These are phyloP conservation scores for Salticus scenicus DNA, from an alignment of 2,888 invertebrate genomes.

Conservation along the genomic window DNA sequence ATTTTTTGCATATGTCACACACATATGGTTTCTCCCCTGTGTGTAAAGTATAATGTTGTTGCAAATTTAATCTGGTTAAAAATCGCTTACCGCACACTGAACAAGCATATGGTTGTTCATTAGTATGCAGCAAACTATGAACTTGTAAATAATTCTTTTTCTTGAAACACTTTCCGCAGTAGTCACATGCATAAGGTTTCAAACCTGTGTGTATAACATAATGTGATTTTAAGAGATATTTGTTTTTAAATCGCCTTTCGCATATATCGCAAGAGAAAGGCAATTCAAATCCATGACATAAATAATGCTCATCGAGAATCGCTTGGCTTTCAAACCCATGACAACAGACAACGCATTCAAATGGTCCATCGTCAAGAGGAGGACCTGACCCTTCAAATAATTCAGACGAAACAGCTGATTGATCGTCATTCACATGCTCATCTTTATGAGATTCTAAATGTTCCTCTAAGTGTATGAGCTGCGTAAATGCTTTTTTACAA, in stretches of 20 bases:
- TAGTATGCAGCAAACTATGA: conserved; percentile 44
- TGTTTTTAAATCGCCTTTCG: conserved; percentile 41
- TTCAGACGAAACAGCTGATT: not conserved
- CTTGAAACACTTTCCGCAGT: conserved; percentile 42
- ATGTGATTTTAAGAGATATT: conserved; percentile 52
- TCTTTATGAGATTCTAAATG: conserved; percentile 39
- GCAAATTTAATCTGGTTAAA: conserved; percentile 43
- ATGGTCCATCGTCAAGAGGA: conserved; percentile 20
- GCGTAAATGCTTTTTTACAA: conserved; percentile 57
- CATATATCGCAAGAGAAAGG: conserved; percentile 45
- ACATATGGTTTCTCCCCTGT: conserved; percentile 45
- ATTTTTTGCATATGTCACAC: conserved; percentile 44
- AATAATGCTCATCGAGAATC: conserved; percentile 38
- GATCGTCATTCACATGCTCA: not conserved
- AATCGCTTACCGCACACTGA: conserved; percentile 38
- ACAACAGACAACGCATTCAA: conserved; percentile 50
- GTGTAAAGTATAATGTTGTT: conserved; percentile 49
- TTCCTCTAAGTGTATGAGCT: conserved; percentile 44
- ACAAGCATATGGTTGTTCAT: conserved; percentile 47
- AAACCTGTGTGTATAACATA: conserved; percentile 39
- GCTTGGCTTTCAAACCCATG: conserved; percentile 47
- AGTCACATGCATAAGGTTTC: conserved; percentile 40
- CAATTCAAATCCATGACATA: not conserved
- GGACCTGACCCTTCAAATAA: conserved; percentile 13
- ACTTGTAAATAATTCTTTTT: conserved; percentile 52